Conservation (phyloP, 2,888 invertebrate genomes). For the Tinea trinotella region DNA sequence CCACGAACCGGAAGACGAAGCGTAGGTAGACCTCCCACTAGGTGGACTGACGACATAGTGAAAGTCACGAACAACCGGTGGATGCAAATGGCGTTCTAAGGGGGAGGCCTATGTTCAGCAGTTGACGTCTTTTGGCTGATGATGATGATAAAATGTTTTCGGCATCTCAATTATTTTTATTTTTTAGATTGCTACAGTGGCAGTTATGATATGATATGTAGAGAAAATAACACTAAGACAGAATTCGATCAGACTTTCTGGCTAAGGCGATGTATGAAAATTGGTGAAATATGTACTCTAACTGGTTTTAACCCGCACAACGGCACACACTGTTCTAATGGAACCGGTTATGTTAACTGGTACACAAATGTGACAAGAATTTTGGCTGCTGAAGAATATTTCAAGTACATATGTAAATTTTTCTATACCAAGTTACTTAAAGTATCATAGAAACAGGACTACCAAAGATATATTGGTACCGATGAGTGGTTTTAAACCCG, state of each 20-base stretch:
- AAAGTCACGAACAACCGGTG: too few relatives aligned
- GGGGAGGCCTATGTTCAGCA: too few relatives aligned
- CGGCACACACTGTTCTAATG: constrained; percentile 55
- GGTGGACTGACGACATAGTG: too few relatives aligned
- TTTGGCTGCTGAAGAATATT: constrained; percentile 78
- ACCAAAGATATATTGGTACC: too few relatives aligned
- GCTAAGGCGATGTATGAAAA: constrained; percentile 57
- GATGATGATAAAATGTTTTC: too few relatives aligned
- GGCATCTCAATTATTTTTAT: constrained; percentile 17
- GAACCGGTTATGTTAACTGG: constrained; percentile 47
- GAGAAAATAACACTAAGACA: constrained; percentile 38
- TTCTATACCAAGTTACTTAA: too few relatives aligned
- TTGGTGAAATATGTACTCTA: constrained; percentile 60
- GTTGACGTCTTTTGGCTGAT: too few relatives aligned
- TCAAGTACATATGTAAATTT: constrained; percentile 75
- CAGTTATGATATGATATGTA: constrained; percentile 69
- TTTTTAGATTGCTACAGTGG: constrained; percentile 77
- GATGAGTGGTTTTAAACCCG: too few relatives aligned
- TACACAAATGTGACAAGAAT: constrained; percentile 65
- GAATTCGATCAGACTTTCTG: constrained; percentile 62
- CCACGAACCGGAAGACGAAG: too few relatives aligned
- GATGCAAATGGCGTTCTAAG: too few relatives aligned
- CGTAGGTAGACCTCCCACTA: too few relatives aligned
- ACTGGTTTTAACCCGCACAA: constrained; percentile 52
- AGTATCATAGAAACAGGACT: too few relatives aligned